Base-by-base conservation (phyloP, 92 coral and sea anemone species). In the Blastomussa wellsi region DNA sequence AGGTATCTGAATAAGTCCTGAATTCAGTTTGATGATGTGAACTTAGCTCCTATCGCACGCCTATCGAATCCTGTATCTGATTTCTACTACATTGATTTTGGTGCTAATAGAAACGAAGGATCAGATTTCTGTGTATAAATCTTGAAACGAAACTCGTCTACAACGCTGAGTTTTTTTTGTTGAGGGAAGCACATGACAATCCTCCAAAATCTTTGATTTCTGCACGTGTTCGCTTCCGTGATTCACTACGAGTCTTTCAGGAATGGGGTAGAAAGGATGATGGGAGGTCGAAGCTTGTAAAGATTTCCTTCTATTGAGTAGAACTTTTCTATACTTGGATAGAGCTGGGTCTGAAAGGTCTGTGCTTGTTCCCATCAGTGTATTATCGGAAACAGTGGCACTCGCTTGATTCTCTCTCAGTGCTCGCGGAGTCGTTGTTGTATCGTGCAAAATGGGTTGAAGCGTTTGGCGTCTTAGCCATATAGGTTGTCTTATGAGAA, bases 141-240 rank as follows among this genome's bases (percentile, higher is more conserved):
- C 73, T 64, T 65, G 73, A n/a, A 79, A 60, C 1, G 83, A 79
- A 79, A 39, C 72, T 79, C 73, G 72, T 65, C 72, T 41, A 44
- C 36, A 1, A 26, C 47, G 39, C 26, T 28, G 74, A 29, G 36
- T 28, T 59, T 36, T 53, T 20, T 62, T 79, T 16, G 14, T 24
- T 0, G 26, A 4, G 28, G n/a, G 57, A 38, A 52, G 22, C 53
- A 24, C 29, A 44, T 79, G 60, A 7, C 84, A 66, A 14, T 79
- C 84, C 66, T 79, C 52, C 22, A 80, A 65, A 44, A 42, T 80
- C 74, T 41, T 44, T 19, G 62, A 42, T 26, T 64, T 79, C 15
- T 2, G n/a, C n/a, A n/a, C n/a, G n/a, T n/a, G 65, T 57, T 38
- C 13, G 36, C 17, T n/a, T 35, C n/a, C 80, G 16, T 7, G 22